phyloP scores from a whole-genome alignment of 2,888 invertebrate genomes.

The Drosophila neutralis region DNA sequence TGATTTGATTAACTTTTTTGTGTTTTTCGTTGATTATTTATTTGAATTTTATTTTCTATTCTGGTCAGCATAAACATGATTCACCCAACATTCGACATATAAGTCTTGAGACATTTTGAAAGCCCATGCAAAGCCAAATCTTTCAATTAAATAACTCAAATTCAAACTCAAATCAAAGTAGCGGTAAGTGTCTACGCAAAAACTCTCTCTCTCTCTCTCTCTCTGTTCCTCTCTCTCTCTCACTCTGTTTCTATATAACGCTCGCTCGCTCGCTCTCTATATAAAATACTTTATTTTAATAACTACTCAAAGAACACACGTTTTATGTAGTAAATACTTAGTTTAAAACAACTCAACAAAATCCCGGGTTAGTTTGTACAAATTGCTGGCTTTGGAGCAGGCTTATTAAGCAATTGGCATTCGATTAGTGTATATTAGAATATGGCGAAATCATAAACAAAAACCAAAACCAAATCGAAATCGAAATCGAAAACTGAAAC shows the following conservation, averaged over 20 bases:
- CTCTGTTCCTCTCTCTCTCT: conserved; percentile 23
- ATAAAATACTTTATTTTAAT: conserved; percentile 52
- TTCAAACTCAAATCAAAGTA: conserved; percentile 54
- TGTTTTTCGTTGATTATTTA: conserved; percentile 9
- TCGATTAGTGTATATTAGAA: conserved; percentile 39
- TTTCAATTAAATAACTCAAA: conserved; percentile 53
- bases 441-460: conserved; percentile 17
- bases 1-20: conserved; percentile 13
- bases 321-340: conserved; percentile 37
- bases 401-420: conserved; percentile 62
- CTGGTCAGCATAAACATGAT: conserved; percentile 60
- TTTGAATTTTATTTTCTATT: conserved; percentile 37
- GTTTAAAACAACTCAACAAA: conserved; percentile 26
- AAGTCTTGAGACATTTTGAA: conserved; percentile 63
- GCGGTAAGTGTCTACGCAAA: conserved; percentile 73
- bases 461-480: conserved; percentile 24
- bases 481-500: conserved; percentile 13
- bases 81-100: conserved; percentile 69
- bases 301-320: conserved; percentile 50
- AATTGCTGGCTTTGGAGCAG: conserved; percentile 65
- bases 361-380: conserved; percentile 71
- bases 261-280: conserved; percentile 73
- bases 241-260: conserved; percentile 41
- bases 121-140: conserved; percentile 48
- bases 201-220: conserved; percentile 57